These are phyloP conservation scores for Sebastes cheni DNA, from an alignment of 2,797 vertebrate genomes.

Conservation along the genomic window DNA sequence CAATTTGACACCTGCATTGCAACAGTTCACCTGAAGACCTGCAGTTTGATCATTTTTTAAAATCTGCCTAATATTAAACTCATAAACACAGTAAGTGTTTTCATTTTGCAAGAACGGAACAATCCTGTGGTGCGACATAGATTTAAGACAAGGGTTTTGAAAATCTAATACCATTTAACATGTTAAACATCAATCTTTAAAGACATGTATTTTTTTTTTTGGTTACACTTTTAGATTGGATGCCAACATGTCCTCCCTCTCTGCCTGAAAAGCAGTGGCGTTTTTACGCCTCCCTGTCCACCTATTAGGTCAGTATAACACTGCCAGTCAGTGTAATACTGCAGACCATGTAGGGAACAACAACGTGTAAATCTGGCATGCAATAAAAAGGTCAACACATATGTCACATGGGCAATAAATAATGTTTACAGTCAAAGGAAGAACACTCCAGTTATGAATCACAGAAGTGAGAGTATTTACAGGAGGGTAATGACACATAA, in stretches of 20 bases:
- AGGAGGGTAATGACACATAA: neutral
- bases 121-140: neutral
- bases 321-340: neutral
- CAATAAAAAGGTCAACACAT: constrained; percentile 1
- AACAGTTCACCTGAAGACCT: neutral
- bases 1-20: neutral
- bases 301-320: neutral
- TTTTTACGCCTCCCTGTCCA: constrained; percentile 3
- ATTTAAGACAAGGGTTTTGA: neutral
- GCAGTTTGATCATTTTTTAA: neutral
- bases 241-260: neutral
- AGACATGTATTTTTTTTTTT: neutral
- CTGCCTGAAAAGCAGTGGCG: neutral
- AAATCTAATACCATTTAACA: neutral
- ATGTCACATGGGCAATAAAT: neutral
- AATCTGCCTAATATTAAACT: neutral
- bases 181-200: neutral
- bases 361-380: constrained; percentile 4
- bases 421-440: neutral
- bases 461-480: neutral
- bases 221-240: neutral
- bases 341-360: neutral
- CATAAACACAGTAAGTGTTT: neutral
- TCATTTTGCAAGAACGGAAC: neutral
- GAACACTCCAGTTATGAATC: neutral